phyloP scores from a whole-genome alignment of 1,140 invertebrate species.

The Melipona quadrifasciata region DNA sequence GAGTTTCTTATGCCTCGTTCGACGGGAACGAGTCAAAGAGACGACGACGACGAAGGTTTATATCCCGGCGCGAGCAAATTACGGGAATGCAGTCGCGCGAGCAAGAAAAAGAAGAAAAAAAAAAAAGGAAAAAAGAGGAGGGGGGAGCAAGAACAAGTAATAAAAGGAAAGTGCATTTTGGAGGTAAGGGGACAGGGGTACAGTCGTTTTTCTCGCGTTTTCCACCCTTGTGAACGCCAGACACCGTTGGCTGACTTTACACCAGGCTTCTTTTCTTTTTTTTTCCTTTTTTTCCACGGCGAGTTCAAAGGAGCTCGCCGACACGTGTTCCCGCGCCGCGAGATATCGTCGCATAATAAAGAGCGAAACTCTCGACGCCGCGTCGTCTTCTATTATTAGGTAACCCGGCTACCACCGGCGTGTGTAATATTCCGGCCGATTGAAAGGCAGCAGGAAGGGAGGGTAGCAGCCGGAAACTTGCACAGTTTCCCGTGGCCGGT shows the following conservation, averaged over 20 bases:
- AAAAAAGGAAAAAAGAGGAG: constrained; percentile 17
- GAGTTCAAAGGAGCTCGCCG: constrained; percentile 24
- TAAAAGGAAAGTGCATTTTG: constrained; percentile 32
- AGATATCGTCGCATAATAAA: constrained; percentile 28
- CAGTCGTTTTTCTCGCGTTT: constrained; percentile 16
- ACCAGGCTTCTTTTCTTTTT: neutral
- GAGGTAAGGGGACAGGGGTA: neutral
- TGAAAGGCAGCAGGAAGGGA: too few species aligned
- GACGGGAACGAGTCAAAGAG: constrained; percentile 22
- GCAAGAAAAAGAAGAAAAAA: neutral
- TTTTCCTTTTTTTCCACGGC: too few species aligned
- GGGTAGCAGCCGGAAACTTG: neutral
- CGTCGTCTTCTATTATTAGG: constrained; percentile 16
- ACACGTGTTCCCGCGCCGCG: constrained; percentile 5
- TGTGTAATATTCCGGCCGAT: neutral
- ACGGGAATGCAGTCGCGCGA: constrained; percentile 38
- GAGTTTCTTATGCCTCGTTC: constrained; percentile 22
- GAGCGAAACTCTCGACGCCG: neutral
- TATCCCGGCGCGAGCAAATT: constrained; percentile 41
- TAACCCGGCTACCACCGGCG: neutral
- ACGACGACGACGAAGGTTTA: constrained; percentile 25
- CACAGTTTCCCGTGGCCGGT: neutral
- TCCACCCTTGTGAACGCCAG: constrained; percentile 11
- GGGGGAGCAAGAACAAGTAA: constrained; percentile 23
- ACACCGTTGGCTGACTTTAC: neutral